Evolutionary conservation across 1,140 invertebrate species (phyloP).

Genomic region (Lordiphosa collinella): DNA sequence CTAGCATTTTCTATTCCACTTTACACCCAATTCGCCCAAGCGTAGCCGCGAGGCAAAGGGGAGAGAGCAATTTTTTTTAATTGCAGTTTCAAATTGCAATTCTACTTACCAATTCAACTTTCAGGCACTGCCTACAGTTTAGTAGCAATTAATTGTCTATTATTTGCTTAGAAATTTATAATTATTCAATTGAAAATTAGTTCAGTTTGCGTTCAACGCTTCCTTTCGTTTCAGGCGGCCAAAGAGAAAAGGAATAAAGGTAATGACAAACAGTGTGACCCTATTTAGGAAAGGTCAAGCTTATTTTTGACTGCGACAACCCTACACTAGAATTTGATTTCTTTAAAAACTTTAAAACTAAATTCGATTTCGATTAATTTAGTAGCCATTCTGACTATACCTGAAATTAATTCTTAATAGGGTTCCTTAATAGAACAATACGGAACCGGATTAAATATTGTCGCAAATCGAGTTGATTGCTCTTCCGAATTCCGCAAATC

Average conservation of each 20-base stretch:
- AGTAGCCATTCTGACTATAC: too few relatives aligned
- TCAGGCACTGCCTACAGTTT: not conserved
- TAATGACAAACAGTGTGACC: conserved; percentile 21
- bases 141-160: not conserved
- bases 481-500: too few relatives aligned
- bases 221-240: not conserved
- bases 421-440: too few relatives aligned
- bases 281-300: too few relatives aligned
- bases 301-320: not conserved
- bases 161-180: not conserved
- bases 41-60: too few relatives aligned
- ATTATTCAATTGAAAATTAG: not conserved
- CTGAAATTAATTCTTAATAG: too few relatives aligned
- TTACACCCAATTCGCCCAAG: too few relatives aligned
- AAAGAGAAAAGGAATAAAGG: not conserved
- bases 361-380: too few relatives aligned
- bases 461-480: too few relatives aligned
- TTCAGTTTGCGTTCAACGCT: not conserved
- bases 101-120: not conserved
- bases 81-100: not conserved
- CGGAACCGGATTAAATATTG: too few relatives aligned
- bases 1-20: conserved; percentile 13
- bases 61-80: too few relatives aligned
- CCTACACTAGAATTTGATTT: not conserved
- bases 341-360: too few relatives aligned